Evolutionary conservation across 2,113 vertebrate genomes (phyloP).

Genomic region (Chloroceryle aenea): DNA sequence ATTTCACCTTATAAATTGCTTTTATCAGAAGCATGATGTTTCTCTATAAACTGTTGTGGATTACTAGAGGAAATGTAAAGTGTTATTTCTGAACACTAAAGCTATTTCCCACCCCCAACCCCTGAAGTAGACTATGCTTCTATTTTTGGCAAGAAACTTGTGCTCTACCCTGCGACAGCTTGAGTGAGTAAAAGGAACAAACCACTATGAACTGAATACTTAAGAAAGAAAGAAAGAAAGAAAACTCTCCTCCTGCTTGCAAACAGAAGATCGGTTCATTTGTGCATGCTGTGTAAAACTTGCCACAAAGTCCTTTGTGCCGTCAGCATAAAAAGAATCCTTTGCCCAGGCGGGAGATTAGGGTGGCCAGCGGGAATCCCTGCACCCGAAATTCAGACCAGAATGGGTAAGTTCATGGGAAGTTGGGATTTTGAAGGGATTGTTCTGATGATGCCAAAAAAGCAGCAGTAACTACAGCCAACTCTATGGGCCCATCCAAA

Average conservation of each 20-base stretch:
- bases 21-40: slow-evolving; percentile 44
- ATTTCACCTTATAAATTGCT: background rate
- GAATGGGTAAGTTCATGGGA: slow-evolving; percentile 71
- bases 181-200: slow-evolving; percentile 41
- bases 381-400: slow-evolving; percentile 66
- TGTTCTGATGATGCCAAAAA: slow-evolving; percentile 55
- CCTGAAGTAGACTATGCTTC: background rate
- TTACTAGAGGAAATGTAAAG: slow-evolving; percentile 16
- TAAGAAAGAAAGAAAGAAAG: background rate
- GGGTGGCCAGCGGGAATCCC: slow-evolving; percentile 64
- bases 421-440: slow-evolving; percentile 64
- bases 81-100: slow-evolving; percentile 6
- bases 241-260: slow-evolving; percentile 33
- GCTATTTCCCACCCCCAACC: background rate
- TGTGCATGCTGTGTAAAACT: slow-evolving; percentile 40
- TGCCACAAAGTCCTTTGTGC: slow-evolving; percentile 59
- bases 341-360: slow-evolving; percentile 59
- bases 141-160: slow-evolving; percentile 43
- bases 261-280: slow-evolving; percentile 55
- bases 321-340: slow-evolving; percentile 50
- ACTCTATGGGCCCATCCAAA: background rate
- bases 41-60: background rate
- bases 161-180: slow-evolving; percentile 28
- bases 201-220: slow-evolving; percentile 39
- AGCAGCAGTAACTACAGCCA: background rate